Conservation (phyloP, 2,113 vertebrate genomes). For the Oryctolagus cuniculus region DNA sequence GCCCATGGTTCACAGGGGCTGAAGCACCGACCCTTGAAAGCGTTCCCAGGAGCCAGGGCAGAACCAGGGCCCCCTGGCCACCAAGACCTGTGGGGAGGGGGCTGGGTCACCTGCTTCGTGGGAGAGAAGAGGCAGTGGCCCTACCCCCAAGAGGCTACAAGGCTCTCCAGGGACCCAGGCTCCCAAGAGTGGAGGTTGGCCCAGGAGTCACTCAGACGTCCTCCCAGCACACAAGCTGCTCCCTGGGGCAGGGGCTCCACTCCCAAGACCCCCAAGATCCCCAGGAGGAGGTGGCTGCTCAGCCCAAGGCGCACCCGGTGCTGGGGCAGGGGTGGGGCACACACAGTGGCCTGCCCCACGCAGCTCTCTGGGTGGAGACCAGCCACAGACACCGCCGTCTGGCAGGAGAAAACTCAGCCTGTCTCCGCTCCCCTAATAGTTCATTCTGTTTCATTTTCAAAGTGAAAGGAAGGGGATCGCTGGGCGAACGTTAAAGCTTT, state of each 20-base stretch:
- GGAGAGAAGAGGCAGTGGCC: too few relatives aligned
- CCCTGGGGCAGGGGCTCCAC: not conserved
- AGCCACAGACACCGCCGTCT: not conserved
- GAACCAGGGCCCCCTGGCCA: too few relatives aligned
- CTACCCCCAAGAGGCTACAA: fast-evolving
- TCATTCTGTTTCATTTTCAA: conserved; percentile 59
- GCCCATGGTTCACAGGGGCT: not conserved
- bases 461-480: conserved; percentile 64
- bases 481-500: conserved; percentile 76
- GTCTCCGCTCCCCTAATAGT: not conserved
- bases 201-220: too few relatives aligned
- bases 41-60: not conserved
- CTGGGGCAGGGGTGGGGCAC: too few relatives aligned
- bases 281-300: not conserved
- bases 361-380: fast-evolving
- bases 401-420: not conserved
- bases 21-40: not conserved
- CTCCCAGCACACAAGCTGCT: not conserved
- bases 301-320: too few relatives aligned
- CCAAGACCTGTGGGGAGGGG: not conserved
- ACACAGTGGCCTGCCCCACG: fast-evolving
- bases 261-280: not conserved
- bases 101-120: too few relatives aligned
- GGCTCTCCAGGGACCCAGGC: not conserved
- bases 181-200: fast-evolving